Evolutionary conservation across 1,140 invertebrate species (phyloP).

Genomic region (Philaenus spumarius): DNA sequence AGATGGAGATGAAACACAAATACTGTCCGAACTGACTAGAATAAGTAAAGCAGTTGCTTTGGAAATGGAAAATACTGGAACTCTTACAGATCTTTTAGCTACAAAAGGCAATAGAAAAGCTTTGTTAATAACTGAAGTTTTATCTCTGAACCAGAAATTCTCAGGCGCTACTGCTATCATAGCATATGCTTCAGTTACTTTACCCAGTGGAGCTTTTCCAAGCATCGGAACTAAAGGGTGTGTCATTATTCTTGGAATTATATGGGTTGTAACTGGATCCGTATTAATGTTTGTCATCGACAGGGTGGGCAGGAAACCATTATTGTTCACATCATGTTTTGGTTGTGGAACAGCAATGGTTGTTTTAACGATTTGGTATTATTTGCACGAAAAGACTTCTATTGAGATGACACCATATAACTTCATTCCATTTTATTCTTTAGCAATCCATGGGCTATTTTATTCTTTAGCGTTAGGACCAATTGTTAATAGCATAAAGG

Average conservation of each 20-base stretch:
- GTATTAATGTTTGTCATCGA: conserved; percentile 43
- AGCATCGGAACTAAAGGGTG: conserved; percentile 19
- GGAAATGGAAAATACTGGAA: conserved; percentile 13
- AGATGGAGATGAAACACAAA: conserved; percentile 27
- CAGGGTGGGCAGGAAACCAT: conserved; percentile 41
- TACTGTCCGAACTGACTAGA: conserved; percentile 14
- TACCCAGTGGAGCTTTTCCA: conserved; percentile 27
- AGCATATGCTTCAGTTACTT: conserved; percentile 29
- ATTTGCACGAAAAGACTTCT: conserved; percentile 41
- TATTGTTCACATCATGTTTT: conserved; percentile 44
- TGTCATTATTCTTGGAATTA: conserved; percentile 23
- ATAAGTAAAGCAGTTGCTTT: conserved; percentile 22
- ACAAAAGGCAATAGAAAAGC: conserved; percentile 36
- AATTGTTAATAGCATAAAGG: not conserved
- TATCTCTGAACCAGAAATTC: not conserved
- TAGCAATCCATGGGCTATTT: not conserved
- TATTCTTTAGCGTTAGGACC: conserved; percentile 6
- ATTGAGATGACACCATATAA: conserved; percentile 38
- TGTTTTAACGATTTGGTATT: conserved; percentile 36
- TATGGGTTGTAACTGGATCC: conserved; percentile 39
- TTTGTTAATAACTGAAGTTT: conserved; percentile 43
- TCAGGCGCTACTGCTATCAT: conserved; percentile 26
- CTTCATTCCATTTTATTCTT: not conserved
- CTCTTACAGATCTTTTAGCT: conserved; percentile 10
- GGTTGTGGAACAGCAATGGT: conserved; percentile 43